Evolutionary conservation across 1,140 invertebrate species (phyloP).

Genomic region (Cyclina sinensis): DNA sequence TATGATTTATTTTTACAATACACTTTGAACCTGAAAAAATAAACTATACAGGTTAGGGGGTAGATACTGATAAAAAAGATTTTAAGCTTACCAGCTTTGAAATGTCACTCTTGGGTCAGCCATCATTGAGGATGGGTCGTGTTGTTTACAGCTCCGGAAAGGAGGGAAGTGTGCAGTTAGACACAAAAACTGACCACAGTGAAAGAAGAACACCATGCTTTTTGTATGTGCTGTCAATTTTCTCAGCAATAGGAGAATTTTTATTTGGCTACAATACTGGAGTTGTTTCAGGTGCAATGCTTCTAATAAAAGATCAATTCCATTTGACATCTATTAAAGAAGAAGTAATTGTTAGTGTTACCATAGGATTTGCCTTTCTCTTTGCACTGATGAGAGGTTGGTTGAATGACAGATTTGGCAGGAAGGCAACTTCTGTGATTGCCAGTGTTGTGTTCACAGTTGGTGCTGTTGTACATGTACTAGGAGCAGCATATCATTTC

Average conservation of each 20-base stretch:
- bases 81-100: slow-evolving; percentile 20
- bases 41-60: neutral
- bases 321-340: slow-evolving; percentile 86
- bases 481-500: slow-evolving; percentile 87
- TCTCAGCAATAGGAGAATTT: slow-evolving; percentile 89
- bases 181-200: slow-evolving; percentile 10
- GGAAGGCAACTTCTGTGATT: slow-evolving; percentile 88
- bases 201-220: slow-evolving; percentile 71
- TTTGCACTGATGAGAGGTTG: slow-evolving; percentile 84
- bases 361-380: slow-evolving; percentile 79
- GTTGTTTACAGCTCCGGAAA: neutral
- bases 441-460: slow-evolving; percentile 88
- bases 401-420: slow-evolving; percentile 87
- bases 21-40: slow-evolving; percentile 25
- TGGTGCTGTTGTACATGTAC: slow-evolving; percentile 88
- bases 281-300: slow-evolving; percentile 89
- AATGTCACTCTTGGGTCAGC: slow-evolving; percentile 35
- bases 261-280: slow-evolving; percentile 90
- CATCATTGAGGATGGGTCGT: slow-evolving; percentile 46
- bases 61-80: slow-evolving; percentile 45
- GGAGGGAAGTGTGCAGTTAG: slow-evolving; percentile 1
- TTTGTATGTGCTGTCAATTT: slow-evolving; percentile 87
- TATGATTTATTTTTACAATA: slow-evolving; percentile 5
- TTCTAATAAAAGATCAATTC: slow-evolving; percentile 87
- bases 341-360: slow-evolving; percentile 87